phyloP scores from a whole-genome alignment of 2,888 invertebrate genomes.

The Periphyllus acericola region DNA sequence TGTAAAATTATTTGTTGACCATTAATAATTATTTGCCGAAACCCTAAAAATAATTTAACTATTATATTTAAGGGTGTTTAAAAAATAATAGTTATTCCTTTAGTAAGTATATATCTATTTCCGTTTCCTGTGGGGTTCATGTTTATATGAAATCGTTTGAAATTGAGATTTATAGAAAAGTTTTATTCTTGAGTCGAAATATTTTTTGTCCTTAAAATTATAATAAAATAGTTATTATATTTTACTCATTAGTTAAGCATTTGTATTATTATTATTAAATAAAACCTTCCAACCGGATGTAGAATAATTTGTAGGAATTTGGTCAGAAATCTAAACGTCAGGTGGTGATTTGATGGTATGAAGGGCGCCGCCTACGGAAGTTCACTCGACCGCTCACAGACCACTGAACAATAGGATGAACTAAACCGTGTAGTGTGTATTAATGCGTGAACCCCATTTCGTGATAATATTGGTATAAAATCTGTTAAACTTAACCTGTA shows the following conservation, averaged over 20 bases:
- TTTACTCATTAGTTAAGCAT: not conserved
- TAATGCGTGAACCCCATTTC: constrained; percentile 48
- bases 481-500: constrained; percentile 6
- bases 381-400: constrained; percentile 57
- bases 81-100: not conserved
- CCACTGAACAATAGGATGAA: constrained; percentile 51
- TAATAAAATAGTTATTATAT: not conserved
- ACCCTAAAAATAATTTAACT: constrained; percentile 44
- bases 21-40: constrained; percentile 18
- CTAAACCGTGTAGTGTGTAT: constrained; percentile 32
- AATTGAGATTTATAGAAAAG: not conserved
- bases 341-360: constrained; percentile 48
- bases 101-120: constrained; percentile 4
- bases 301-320: constrained; percentile 45
- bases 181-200: not conserved
- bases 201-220: not conserved
- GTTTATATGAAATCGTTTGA: not conserved
- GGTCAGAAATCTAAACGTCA: constrained; percentile 49
- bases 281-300: not conserved
- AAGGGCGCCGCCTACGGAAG: constrained; percentile 56
- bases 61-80: constrained; percentile 31
- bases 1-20: constrained; percentile 22
- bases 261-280: not conserved
- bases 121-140: constrained; percentile 2
- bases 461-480: constrained; percentile 4